Evolutionary conservation across 1,140 invertebrate species (phyloP).

Genomic region (Leptopilina clavipes): DNA sequence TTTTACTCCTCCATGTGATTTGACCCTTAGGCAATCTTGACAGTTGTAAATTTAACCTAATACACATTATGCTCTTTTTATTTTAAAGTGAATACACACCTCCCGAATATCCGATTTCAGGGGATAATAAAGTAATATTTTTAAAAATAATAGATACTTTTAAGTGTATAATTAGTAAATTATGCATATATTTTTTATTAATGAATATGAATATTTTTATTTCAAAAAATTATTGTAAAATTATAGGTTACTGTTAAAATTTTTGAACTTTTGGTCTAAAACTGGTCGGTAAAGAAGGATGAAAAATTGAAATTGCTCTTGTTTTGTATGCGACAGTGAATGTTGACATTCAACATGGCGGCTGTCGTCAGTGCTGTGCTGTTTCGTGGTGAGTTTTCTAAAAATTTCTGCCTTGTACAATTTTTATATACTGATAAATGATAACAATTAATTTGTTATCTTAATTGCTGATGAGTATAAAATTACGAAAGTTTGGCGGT

Average conservation of each 20-base stretch:
- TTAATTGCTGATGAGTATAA: neutral
- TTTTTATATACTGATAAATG: neutral
- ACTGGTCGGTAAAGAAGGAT: neutral
- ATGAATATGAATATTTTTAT: too few species aligned
- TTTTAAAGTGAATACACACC: too few species aligned
- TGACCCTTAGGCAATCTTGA: too few species aligned
- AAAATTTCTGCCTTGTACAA: neutral
- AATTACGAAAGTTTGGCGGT: neutral
- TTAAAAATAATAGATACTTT: too few species aligned
- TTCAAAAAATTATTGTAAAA: too few species aligned
- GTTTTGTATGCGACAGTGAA: conserved; percentile 50
- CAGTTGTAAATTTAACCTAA: too few species aligned
- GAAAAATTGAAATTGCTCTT: neutral
- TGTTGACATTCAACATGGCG: conserved; percentile 90
- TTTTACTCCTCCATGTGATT: too few species aligned
- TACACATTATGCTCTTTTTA: too few species aligned
- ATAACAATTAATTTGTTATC: neutral
- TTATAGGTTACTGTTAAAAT: neutral
- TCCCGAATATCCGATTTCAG: too few species aligned
- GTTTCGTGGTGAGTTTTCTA: conserved; percentile 86
- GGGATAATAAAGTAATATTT: too few species aligned
- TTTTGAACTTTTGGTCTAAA: neutral
- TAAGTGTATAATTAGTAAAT: too few species aligned
- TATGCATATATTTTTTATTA: too few species aligned
- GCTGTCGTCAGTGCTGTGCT: conserved; percentile 95